Conservation (phyloP, 2,797 vertebrate genomes). For the Acomys russatus region DNA sequence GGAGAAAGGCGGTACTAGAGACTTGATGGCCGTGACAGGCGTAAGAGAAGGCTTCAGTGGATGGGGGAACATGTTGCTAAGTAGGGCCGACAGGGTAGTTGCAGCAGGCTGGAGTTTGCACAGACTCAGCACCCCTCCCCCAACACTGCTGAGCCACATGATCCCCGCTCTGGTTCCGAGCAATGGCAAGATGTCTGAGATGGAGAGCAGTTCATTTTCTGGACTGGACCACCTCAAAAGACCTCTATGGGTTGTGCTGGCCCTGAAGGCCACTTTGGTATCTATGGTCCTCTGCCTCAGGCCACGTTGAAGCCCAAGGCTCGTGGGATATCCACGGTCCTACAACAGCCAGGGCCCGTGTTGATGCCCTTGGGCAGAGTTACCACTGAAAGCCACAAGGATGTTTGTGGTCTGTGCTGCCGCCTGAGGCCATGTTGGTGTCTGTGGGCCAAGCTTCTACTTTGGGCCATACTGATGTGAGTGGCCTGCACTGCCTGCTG, state of each 20-base stretch:
- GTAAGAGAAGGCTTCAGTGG: background rate
- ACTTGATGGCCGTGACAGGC: background rate
- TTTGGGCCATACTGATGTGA: no score
- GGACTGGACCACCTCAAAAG: no score
- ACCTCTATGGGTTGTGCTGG: no score
- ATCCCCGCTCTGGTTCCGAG: background rate
- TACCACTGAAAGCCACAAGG: background rate
- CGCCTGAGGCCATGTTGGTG: no score
- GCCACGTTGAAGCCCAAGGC: background rate
- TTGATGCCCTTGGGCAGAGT: background rate
- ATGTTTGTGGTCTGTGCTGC: no score
- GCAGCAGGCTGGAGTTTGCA: background rate
- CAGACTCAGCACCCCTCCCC: background rate
- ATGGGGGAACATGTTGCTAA: background rate
- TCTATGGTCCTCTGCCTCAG: background rate
- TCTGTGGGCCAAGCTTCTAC: no score
- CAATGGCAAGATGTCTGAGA: no score
- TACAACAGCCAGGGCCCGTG: background rate
- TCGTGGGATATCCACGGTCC: background rate
- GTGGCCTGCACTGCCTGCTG: no score
- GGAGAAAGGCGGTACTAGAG: no score
- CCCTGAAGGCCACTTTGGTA: background rate
- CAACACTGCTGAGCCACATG: background rate
- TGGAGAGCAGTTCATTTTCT: no score
- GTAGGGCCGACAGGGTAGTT: background rate